phyloP scores from a whole-genome alignment of 1,140 invertebrate genomes.

The Drosophila virilis region DNA sequence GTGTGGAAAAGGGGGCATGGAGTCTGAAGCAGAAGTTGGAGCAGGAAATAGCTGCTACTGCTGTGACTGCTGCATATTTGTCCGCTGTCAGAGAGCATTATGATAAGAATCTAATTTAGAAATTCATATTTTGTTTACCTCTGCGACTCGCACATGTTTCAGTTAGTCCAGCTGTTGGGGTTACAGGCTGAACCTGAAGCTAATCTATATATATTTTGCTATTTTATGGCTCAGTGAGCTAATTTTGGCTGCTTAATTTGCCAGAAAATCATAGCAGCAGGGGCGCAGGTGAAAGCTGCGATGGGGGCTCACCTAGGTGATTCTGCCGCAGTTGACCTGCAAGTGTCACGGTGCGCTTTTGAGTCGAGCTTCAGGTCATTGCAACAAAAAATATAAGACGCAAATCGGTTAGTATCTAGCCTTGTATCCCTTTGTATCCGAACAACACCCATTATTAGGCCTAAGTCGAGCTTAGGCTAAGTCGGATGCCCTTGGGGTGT shows the following conservation, averaged over 20 bases:
- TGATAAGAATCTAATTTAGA: conserved; percentile 67
- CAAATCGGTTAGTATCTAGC: no score
- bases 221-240: conserved; percentile 37
- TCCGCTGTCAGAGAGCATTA: conserved; percentile 39
- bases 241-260: conserved; percentile 51
- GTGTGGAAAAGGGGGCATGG: not conserved
- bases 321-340: no score
- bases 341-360: no score
- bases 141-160: conserved; percentile 19
- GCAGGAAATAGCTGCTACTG: not conserved
- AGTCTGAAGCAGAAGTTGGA: conserved; percentile 14
- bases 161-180: not conserved
- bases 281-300: not conserved
- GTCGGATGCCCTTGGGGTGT: no score
- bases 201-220: conserved; percentile 11
- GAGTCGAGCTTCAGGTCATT: no score
- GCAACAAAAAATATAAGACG: no score
- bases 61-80: conserved; percentile 36
- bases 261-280: conserved; percentile 41
- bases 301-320: not conserved
- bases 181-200: not conserved
- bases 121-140: conserved; percentile 61
- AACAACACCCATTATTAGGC: no score
- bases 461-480: no score
- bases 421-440: no score